Base-by-base conservation (phyloP, 2,888 invertebrate genomes). In the Lypha dubia region DNA sequence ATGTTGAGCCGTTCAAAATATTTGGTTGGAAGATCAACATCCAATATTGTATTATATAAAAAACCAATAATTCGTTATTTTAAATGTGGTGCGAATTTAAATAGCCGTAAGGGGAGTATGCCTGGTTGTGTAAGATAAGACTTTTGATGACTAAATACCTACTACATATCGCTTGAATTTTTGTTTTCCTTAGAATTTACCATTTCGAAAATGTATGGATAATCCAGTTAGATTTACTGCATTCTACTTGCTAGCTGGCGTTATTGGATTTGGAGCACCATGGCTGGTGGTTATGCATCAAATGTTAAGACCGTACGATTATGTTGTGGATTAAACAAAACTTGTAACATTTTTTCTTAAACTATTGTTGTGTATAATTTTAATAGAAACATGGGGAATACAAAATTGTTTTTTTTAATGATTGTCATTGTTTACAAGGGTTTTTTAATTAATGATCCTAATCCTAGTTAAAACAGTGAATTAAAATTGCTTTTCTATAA, bases 221-320 rank as follows among this genome's bases (percentile, higher is more conserved):
- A 88, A 20, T n/a, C 90, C 90, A 0, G 41, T 87, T 13, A 88
- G 89, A 11, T 89, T 89, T 41, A 89, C 89, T 0, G n/a, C 87
- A 1, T 88, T 86, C 15, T 89, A 73, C 65, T 7, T 85, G 0
- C 15, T 89, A 6, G 46, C 80, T 4, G 90, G 89, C 11, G 70
- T 80, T 20, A 0, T 88, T 32, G 90, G 89, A 6, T 89, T 90
- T 51, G 90, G 90, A 15, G 86, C 90, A 65, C 90, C 90, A 0
- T 88, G 80, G 58, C 46, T 91, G 15, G 87, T 90, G 8, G n/a
- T 87, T 17, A 84, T 83, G 86, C 82, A 71, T 82, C 68, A 83
- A 82, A 73, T 85, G 85, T 62, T 80, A 41, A 76, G 80, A 49
- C 84, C 84, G 0, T 84, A 84, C 56, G 84, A 84, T 76, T 80